Percentiles rank a stretch among this genome's conserved stretches.
phyloP scores from a whole-genome alignment of 2,888 invertebrate genomes.

The Dendrolimus houi region DNA sequence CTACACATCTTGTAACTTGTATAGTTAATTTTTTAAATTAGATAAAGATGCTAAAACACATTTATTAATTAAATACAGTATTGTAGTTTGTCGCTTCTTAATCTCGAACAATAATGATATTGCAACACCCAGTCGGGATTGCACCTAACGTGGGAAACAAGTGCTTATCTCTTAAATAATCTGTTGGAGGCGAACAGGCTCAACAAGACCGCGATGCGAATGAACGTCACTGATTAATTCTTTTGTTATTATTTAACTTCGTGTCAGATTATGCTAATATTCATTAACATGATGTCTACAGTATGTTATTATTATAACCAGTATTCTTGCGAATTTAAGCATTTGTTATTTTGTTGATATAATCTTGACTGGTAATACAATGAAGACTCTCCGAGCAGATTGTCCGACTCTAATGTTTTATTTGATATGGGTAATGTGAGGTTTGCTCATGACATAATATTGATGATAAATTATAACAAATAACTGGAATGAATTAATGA shows the following conservation, averaged over 20 bases:
- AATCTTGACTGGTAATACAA: no score
- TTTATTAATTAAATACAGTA: constrained; percentile 8
- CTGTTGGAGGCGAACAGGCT: constrained; percentile 13
- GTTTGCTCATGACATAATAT: no score
- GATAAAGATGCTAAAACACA: background rate
- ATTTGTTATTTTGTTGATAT: no score
- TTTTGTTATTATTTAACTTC: constrained; percentile 33
- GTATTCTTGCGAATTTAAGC: background rate
- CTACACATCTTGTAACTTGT: no score
- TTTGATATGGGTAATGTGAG: no score
- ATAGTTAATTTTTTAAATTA: no score
- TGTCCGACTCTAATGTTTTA: no score
- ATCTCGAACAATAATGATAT: constrained; percentile 29
- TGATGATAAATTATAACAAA: no score
- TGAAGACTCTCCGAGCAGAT: no score
- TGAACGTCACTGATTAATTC: constrained; percentile 26
- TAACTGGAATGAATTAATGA: no score
- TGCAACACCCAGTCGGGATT: constrained; percentile 23
- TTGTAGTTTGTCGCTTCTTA: constrained; percentile 9
- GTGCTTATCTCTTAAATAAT: constrained; percentile 29
- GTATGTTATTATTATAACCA: background rate
- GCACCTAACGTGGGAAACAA: constrained; percentile 41
- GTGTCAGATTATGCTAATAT: constrained; percentile 22
- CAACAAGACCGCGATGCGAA: constrained; percentile 33
- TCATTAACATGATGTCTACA: constrained; percentile 9